Base-by-base conservation (phyloP, 2,113 vertebrate genomes). In the Rostratula benghalensis region DNA sequence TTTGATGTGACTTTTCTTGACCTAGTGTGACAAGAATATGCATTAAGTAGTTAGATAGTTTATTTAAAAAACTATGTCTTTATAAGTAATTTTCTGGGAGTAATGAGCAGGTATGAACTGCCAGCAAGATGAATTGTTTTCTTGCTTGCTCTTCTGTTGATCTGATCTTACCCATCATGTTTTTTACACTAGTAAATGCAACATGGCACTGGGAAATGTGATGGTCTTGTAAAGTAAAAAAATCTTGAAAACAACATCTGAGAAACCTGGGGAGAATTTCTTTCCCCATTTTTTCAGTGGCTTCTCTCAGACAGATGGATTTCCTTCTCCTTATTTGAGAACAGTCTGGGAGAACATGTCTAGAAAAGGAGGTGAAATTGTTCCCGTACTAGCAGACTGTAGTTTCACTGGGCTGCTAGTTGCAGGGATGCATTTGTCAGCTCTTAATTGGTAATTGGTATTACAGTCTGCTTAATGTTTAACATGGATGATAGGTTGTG, bases 1-100 rank as follows among this genome's bases (percentile, higher is more conserved):
- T 96, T 95, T 91, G 94, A 97, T 93, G 90, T 94, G 89, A 74
- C 80, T 97, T 95, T 86, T 96, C 24, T 13, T 95, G 39, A 7
- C 20, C 83, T 60, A 23, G 37, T 74, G 57, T 86, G 79, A 90
- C 56, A 89, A 96, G 89, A 93, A 86, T 80, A 89, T 86, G 60
- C 78, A 94, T 30, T 65, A 93, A 94, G 85, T 65, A 76, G 78
- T 82, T 91, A 77, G 73, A 82, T 41, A 37, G 84, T 70, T 28
- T 35, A 48, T 90, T 69, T 64, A 25, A 86, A 95, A 93, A 84
- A 19, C 31, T 80, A 41, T 69, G 81, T 86, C 59, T 88, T 89
- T 79, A 30, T 45, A 65, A 68, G 46, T 77, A 37, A 65, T 30
- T 79, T 87, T 45, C 61, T 77, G 84, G 87, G 96, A 84, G 74